Conservation (phyloP, 2,797 vertebrate genomes). For the Lithobates sylvaticus region DNA sequence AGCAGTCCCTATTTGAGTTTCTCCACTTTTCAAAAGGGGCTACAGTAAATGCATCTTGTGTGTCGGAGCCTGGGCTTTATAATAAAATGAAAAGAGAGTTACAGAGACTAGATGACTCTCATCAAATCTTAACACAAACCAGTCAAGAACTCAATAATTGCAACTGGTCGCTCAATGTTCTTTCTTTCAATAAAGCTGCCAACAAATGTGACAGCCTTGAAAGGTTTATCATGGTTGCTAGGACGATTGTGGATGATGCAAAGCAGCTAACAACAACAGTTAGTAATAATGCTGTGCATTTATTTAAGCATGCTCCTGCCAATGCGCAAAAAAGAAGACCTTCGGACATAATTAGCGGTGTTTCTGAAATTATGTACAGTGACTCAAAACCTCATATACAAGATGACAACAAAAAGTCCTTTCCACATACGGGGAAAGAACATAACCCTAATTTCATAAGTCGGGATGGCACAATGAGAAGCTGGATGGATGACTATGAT, state of each 20-base stretch:
- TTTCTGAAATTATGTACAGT: slow-evolving; percentile 67
- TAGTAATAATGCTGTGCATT: slow-evolving; percentile 81
- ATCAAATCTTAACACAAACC: slow-evolving; percentile 91
- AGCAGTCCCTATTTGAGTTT: slow-evolving; percentile 82
- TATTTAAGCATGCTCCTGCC: slow-evolving; percentile 80
- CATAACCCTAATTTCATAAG: slow-evolving; percentile 80
- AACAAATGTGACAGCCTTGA: slow-evolving; percentile 91
- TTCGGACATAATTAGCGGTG: slow-evolving; percentile 64
- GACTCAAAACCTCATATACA: slow-evolving; percentile 67
- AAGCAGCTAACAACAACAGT: slow-evolving; percentile 92
- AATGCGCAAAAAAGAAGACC: slow-evolving; percentile 69
- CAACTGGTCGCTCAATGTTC: slow-evolving; percentile 84
- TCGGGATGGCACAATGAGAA: slow-evolving; percentile 88
- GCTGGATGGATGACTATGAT: slow-evolving; percentile 99
- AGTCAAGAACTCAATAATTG: slow-evolving; percentile 83
- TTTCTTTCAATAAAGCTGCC: slow-evolving; percentile 80
- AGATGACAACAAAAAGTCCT: slow-evolving; percentile 73
- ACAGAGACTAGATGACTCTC: slow-evolving; percentile 90
- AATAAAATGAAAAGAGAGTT: slow-evolving; percentile 89
- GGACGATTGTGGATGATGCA: slow-evolving; percentile 87
- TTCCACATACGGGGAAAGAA: slow-evolving; percentile 74
- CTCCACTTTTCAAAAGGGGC: slow-evolving; percentile 86
- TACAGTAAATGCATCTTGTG: slow-evolving; percentile 79
- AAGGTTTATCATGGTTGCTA: slow-evolving; percentile 92
- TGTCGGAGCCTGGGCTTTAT: slow-evolving; percentile 84